phyloP scores from a whole-genome alignment of 2,113 vertebrate species.

The Oreochromis spilurus region DNA sequence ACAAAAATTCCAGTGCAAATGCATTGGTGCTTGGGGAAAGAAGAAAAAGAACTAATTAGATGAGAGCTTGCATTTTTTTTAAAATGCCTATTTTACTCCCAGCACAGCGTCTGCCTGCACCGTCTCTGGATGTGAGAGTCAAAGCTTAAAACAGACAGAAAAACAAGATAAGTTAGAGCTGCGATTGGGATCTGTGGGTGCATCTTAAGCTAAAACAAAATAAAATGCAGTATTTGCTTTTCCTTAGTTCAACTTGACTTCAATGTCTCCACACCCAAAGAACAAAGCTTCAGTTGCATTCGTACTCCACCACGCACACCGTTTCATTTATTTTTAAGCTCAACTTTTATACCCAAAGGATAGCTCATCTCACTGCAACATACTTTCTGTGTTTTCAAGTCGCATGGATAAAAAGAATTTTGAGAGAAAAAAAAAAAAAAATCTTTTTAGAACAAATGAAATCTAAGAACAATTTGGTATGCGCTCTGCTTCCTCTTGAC shows the following conservation, averaged over 20 bases:
- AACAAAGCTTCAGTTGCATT: background rate
- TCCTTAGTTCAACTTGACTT: background rate
- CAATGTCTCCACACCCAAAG: background rate
- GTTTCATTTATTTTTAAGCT: background rate
- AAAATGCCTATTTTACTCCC: background rate
- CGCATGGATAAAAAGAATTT: background rate
- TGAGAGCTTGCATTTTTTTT: background rate
- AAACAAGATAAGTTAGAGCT: background rate
- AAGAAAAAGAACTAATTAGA: background rate
- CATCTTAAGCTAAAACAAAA: background rate
- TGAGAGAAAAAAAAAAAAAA: background rate
- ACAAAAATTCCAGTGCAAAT: background rate
- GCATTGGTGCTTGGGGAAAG: background rate
- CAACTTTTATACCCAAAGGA: background rate
- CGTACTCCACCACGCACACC: background rate
- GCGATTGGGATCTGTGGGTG: background rate
- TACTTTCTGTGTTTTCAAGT: background rate
- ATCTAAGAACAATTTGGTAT: constrained; percentile 3
- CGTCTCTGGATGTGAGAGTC: background rate
- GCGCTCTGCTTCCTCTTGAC: background rate
- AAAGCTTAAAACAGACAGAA: background rate
- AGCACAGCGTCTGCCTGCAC: background rate
- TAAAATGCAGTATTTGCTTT: background rate
- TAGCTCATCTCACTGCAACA: background rate
- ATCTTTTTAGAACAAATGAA: constrained; percentile 16